Evolutionary conservation across 1,140 invertebrate genomes (phyloP), one percentile per base, ranked within the genome.

Genomic region (Belonocnema kinseyi): DNA sequence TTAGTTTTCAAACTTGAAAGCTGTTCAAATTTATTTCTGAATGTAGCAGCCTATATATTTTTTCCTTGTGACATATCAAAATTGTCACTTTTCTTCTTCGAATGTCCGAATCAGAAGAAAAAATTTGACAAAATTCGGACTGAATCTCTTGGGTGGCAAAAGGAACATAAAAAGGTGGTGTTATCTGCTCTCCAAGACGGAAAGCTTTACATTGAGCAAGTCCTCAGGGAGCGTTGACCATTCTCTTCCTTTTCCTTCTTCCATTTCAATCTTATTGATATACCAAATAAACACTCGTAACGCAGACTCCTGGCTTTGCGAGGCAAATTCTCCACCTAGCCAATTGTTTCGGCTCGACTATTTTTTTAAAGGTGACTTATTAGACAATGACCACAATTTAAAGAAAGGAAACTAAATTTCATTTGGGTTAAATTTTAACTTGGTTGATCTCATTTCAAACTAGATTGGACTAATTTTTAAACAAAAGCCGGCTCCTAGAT

Each of bases 201-300:
- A 74, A 71, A 66, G 61, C 54, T 73, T 76, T 58, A 66, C 70
- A 50, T 54, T 52, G 66, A 72, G 77, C 53, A 53, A 80, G 72
- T 78, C 72, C 83, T 80, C 79, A 71, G 75, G 78, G 83, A 81
- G 77, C 76, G 58, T 66, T 77, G 73, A 76, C 75, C 80, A 72
- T 46, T 66, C 61, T 66, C 61, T 26, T 33, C 5, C 61, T 8
- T 66, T 33, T 14, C 51, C 75, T 77, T 77, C 56, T 71, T 53
- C 75, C 79, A 76, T 80, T 83, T 80, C 79, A 76, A 80, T 74
- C 85, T 86, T 86, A 85, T 86, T 85, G 85, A 86, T 86, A 86
- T 85, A 86, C 85, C 83, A 78, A 85, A 85, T 86, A 86, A 86
- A 86, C 82, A 86, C 82, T 85, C 82, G 80, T 83, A 84, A 80